Percentiles rank a stretch among this genome's conserved stretches.
These are phyloP conservation scores for Melinaea menophilus DNA, from an alignment of 2,888 invertebrate species.

Conservation along the genomic window DNA sequence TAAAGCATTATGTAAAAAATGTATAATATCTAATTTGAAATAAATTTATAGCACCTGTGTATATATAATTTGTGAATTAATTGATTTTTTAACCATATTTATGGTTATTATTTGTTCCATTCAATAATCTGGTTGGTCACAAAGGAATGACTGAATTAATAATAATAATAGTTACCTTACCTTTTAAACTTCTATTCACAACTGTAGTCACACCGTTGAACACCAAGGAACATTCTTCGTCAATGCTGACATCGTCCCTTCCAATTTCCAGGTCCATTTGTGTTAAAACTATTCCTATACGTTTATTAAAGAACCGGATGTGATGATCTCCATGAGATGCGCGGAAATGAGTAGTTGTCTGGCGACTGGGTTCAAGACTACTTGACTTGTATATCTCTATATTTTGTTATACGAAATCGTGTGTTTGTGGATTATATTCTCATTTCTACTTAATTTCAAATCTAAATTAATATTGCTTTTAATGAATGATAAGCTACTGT, in stretches of 20 bases:
- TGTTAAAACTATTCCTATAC: neutral
- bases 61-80: too few relatives aligned
- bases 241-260: constrained; percentile 55
- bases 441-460: too few relatives aligned
- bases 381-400: constrained; percentile 10
- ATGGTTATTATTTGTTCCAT: too few relatives aligned
- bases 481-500: too few relatives aligned
- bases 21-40: too few relatives aligned
- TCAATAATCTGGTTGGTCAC: neutral
- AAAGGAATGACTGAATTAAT: neutral
- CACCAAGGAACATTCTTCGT: constrained; percentile 56
- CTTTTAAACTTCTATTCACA: constrained; percentile 22
- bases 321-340: constrained; percentile 14
- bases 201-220: constrained; percentile 44
- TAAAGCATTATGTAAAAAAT: too few relatives aligned
- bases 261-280: constrained; percentile 60
- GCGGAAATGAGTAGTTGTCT: constrained; percentile 27
- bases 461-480: too few relatives aligned
- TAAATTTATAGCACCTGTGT: too few relatives aligned
- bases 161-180: constrained; percentile 30
- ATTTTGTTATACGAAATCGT: constrained; percentile 14
- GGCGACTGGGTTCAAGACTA: constrained; percentile 4
- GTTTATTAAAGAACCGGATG: constrained; percentile 15
- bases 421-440: too few relatives aligned
- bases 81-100: too few relatives aligned